Conservation (phyloP, 1,140 invertebrate species). For the Saccostrea cuccullata region DNA sequence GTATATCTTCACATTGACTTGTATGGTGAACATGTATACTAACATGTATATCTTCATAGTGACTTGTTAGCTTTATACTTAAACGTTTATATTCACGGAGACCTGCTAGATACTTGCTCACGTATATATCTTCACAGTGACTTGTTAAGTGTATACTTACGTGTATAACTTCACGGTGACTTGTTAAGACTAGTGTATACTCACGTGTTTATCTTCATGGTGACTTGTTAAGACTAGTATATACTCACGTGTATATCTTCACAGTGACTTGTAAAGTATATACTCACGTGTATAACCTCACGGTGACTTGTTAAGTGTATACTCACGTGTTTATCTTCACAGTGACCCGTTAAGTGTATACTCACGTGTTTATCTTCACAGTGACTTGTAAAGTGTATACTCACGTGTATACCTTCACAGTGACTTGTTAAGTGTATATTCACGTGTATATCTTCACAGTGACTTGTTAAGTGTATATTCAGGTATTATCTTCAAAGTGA, state of each 20-base stretch:
- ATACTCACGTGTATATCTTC: no score
- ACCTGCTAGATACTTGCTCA: no score
- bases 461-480: no score
- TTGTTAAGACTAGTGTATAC: no score
- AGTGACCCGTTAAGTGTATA: background rate
- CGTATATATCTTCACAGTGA: background rate
- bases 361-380: background rate
- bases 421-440: background rate
- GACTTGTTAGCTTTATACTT: no score
- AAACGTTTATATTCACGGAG: no score
- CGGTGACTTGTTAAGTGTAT: no score
- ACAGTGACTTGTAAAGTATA: no score
- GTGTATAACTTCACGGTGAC: background rate
- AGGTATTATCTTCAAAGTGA: background rate
- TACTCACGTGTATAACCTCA: background rate
- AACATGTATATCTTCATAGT: no score
- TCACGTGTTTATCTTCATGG: background rate
- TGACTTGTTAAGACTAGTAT: constrained; percentile 5
- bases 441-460: background rate
- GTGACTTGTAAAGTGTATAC: no score
- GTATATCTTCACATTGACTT: background rate
- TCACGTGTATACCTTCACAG: background rate
- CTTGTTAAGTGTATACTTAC: background rate
- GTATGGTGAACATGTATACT: background rate
- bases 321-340: background rate